These are phyloP conservation scores for Archips xylosteana DNA, from an alignment of 2,888 invertebrate species.

Conservation along the genomic window DNA sequence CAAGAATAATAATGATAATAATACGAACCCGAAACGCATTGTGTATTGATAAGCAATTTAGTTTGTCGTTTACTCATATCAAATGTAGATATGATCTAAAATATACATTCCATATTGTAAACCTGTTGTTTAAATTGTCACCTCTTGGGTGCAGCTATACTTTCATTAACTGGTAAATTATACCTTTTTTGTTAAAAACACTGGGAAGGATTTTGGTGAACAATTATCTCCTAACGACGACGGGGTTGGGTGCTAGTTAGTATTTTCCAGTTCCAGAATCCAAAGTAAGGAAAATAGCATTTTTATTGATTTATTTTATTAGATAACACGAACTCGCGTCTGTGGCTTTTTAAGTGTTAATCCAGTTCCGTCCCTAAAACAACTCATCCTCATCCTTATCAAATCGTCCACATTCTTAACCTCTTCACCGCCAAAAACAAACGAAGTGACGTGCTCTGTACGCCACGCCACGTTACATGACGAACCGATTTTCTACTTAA, in stretches of 20 bases:
- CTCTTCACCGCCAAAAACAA: too few relatives aligned
- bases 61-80: slow-evolving; percentile 78
- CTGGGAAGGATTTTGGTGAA: neutral
- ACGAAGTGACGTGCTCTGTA: too few relatives aligned
- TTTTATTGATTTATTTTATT: too few relatives aligned
- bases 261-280: neutral
- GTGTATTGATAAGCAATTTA: slow-evolving; percentile 80
- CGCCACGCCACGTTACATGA: too few relatives aligned
- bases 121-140: slow-evolving; percentile 79
- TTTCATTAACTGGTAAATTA: slow-evolving; percentile 10
- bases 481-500: too few relatives aligned
- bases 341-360: too few relatives aligned
- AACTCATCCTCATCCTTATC: too few relatives aligned
- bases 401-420: too few relatives aligned
- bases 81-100: slow-evolving; percentile 84
- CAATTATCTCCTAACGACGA: neutral
- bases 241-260: neutral
- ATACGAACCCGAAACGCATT: slow-evolving; percentile 68
- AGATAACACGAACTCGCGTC: too few relatives aligned
- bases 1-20: slow-evolving; percentile 57
- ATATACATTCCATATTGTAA: slow-evolving; percentile 85
- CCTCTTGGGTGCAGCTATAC: slow-evolving; percentile 32
- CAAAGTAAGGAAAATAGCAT: neutral
- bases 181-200: neutral
- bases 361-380: too few relatives aligned